Evolutionary conservation across 2,113 vertebrate species (phyloP).

Genomic region (Columbina picui): DNA sequence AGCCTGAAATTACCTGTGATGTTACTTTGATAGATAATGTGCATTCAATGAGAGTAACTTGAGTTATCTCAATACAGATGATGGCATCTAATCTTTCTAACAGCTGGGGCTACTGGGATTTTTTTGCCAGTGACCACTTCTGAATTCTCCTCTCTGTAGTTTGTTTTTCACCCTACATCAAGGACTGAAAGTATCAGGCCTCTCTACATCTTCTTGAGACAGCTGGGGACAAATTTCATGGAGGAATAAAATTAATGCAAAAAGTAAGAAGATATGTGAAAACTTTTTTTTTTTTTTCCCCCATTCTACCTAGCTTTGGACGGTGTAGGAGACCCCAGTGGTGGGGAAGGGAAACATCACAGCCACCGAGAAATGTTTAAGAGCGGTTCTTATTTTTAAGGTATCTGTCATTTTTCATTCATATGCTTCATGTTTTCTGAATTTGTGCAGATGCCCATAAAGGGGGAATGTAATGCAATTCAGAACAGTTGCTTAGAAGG

Average conservation of each 20-base stretch:
- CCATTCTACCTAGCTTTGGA: neutral
- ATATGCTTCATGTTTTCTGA: neutral
- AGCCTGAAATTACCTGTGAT: neutral
- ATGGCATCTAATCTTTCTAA: neutral
- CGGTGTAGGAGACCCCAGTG: neutral
- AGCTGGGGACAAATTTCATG: neutral
- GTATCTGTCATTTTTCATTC: neutral
- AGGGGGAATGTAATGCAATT: neutral
- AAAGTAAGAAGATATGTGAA: neutral
- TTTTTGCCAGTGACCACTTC: neutral
- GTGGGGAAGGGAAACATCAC: neutral
- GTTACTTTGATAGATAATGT: neutral
- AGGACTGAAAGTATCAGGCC: neutral
- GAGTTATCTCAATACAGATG: neutral
- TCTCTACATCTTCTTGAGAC: neutral
- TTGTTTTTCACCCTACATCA: neutral
- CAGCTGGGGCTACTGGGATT: neutral
- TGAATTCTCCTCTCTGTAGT: neutral
- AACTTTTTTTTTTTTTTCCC: neutral
- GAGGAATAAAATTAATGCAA: neutral
- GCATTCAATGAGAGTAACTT: neutral
- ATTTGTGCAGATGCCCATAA: neutral
- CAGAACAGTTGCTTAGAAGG: neutral
- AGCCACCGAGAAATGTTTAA: neutral
- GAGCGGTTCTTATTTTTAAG: neutral